Evolutionary conservation across 2,888 invertebrate species (phyloP).

Genomic region (Pristionchus maxplancki): DNA sequence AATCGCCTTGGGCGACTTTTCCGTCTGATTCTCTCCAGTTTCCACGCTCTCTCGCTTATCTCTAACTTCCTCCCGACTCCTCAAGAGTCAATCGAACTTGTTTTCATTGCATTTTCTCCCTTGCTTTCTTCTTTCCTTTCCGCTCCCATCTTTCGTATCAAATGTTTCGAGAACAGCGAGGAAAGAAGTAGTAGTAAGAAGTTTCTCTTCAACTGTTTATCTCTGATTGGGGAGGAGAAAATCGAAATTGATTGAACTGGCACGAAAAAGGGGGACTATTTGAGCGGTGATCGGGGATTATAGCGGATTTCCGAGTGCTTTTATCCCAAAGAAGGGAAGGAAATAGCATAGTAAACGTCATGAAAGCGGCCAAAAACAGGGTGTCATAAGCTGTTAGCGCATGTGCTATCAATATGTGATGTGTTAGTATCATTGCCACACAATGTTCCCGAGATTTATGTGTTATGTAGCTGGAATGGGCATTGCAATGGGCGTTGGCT

Average conservation of each 20-base stretch:
- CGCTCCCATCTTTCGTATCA: constrained; percentile 24
- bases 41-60: background rate
- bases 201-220: constrained; percentile 28
- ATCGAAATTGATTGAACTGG: constrained; percentile 15
- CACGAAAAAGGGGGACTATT: background rate
- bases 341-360: background rate
- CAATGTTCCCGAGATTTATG: background rate
- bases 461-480: background rate
- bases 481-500: background rate
- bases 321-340: background rate
- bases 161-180: background rate
- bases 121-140: background rate
- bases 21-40: background rate
- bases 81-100: constrained; percentile 40
- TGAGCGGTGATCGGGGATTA: background rate
- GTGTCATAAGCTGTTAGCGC: background rate
- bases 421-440: background rate
- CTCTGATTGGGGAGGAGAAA: background rate
- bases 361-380: background rate
- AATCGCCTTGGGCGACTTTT: background rate
- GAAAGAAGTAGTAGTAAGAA: constrained; percentile 32
- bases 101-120: constrained; percentile 20
- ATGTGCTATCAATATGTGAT: background rate
- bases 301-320: background rate
- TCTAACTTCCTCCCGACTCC: background rate